Conservation (phyloP, 2,797 vertebrate genomes). For the Melanogrammus aeglefinus region DNA sequence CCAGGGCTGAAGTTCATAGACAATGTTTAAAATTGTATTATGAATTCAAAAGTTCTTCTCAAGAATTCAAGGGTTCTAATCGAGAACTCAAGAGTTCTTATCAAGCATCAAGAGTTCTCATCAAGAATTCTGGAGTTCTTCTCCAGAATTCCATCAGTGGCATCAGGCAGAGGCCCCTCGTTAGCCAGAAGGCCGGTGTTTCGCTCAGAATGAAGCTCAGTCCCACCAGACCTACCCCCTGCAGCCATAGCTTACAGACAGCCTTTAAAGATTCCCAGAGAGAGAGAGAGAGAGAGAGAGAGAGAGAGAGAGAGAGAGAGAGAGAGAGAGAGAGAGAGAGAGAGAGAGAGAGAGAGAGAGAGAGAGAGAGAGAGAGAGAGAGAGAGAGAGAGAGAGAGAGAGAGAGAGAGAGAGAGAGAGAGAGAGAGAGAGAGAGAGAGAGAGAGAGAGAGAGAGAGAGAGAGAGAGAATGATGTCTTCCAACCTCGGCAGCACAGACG, state of each 20-base stretch:
- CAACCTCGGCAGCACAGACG: constrained; percentile 16
- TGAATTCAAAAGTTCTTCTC: too few species aligned
- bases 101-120: constrained; percentile 34
- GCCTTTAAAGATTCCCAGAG: constrained; percentile 57
- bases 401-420: constrained; percentile 28
- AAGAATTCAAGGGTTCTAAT: too few species aligned
- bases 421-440: constrained; percentile 35
- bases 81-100: constrained; percentile 34
- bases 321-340: constrained; percentile 27
- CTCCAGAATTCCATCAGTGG: constrained; percentile 55
- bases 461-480: constrained; percentile 33
- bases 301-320: constrained; percentile 35
- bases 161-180: constrained; percentile 23
- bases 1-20: too few species aligned
- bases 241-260: constrained; percentile 60
- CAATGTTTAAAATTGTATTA: too few species aligned
- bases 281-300: constrained; percentile 29
- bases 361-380: constrained; percentile 31
- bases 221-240: neutral
- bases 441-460: constrained; percentile 30
- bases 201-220: too few species aligned
- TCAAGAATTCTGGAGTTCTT: constrained; percentile 28
- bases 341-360: constrained; percentile 31
- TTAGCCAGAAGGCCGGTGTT: too few species aligned
- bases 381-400: constrained; percentile 33